Evolutionary conservation across 2,797 vertebrate genomes (phyloP), one percentile per base, ranked within the genome.

Genomic region (Sebastes hubbsi): DNA sequence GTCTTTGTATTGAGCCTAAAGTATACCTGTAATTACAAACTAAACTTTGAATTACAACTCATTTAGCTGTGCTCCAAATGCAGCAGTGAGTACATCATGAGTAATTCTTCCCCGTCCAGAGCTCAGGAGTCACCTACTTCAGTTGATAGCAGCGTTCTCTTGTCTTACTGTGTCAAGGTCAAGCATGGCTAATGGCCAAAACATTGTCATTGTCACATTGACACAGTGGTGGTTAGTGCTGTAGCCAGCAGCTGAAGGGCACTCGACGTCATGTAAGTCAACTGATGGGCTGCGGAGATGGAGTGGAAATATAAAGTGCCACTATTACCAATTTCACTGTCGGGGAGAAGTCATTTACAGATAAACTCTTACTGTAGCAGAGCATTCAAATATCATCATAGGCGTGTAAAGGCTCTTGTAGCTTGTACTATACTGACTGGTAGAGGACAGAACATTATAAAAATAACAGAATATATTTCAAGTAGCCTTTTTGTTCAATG

Each of bases 121-220:
- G 76, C 79, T 79, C 24, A 2, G 58, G 25, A 83, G 63, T 80
- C 83, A 76, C 78, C 76, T 78, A 80, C 82, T 87, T 80, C 69
- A 84, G 77, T 29, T 86, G 82, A 87, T 88, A 38, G 72, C 55
- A 49, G 72, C 16, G 54, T 70, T 86, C 84, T 82, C 86, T 81
- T 79, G 78, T 83, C 82, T 85, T 66, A 77, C 73, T 72, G 72
- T 84, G 87, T 87, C 85, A 89, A 85, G 87, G 91, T 94, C 88
- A 84, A 92, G 85, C 73, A 38, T 77, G 88, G 78, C 81, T 90
- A 88, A 91, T 89, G 67, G 78, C 82, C 86, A 91, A 90, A 94
- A 90, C 84, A 89, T 77, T 84, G 82, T 89, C 80, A 85, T 86
- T 87, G 89, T 90, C 81, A 82, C 83, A 90, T 11, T 84, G 86